These are phyloP conservation scores for Haliclona indistincta DNA, from an alignment of 37 sponge, comb jelly and placozoan species.

Conservation along the genomic window DNA sequence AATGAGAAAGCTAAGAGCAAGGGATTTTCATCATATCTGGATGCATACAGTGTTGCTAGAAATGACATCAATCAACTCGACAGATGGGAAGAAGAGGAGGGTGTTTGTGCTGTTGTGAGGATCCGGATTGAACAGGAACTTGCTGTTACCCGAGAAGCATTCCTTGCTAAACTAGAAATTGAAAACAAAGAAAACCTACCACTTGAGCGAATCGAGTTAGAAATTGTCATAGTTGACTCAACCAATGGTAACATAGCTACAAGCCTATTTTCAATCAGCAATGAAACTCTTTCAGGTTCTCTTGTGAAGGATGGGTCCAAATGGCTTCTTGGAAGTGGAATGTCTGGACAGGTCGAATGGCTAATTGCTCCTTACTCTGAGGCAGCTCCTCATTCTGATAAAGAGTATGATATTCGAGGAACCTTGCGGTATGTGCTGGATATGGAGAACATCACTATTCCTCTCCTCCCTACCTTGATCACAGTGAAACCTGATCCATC, in stretches of 20 bases:
- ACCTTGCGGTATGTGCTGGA: conserved; percentile 8
- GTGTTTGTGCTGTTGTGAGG: conserved; percentile 45
- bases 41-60: conserved; percentile 22
- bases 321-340: conserved; percentile 16
- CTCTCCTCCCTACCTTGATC: conserved; percentile 32
- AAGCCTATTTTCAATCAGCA: conserved; percentile 23
- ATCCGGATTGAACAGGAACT: conserved; percentile 41
- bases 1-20: conserved; percentile 3
- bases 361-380: conserved; percentile 35
- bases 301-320: background rate
- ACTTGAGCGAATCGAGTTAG: conserved; percentile 5
- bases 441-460: conserved; percentile 26
- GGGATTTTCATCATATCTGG: conserved; percentile 29
- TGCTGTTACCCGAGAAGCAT: conserved; percentile 38
- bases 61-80: conserved; percentile 10
- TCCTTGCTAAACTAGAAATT: conserved; percentile 40
- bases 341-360: conserved; percentile 29
- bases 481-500: conserved; percentile 34
- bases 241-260: background rate
- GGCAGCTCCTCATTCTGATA: conserved; percentile 31
- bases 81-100: conserved; percentile 16
- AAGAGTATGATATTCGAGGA: conserved; percentile 21
- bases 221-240: conserved; percentile 16
- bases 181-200: conserved; percentile 20
- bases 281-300: conserved; percentile 25